Evolutionary conservation across 2,797 vertebrate genomes (phyloP).

Genomic region (Hypotaenidia okinawae): DNA sequence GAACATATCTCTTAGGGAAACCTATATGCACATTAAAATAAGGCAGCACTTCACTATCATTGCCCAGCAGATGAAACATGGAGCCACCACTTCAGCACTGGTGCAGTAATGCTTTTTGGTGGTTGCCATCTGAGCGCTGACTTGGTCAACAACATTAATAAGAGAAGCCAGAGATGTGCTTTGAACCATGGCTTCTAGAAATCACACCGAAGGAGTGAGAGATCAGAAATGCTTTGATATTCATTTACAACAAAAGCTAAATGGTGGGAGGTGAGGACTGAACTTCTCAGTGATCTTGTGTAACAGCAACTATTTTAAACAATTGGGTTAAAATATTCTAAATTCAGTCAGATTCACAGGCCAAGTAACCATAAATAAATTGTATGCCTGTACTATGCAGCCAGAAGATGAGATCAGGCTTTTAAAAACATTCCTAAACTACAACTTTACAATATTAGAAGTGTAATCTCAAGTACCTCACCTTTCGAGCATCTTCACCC

Average conservation of each 20-base stretch:
- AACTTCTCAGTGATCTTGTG: background rate
- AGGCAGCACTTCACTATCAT: background rate
- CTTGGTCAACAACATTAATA: background rate
- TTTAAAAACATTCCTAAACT: background rate
- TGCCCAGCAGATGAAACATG: fast-evolving
- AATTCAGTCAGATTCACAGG: background rate
- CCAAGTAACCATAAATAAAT: background rate
- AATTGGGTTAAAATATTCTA: background rate
- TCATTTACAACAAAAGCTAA: background rate
- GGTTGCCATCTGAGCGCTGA: background rate
- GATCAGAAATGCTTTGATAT: background rate
- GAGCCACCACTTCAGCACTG: background rate
- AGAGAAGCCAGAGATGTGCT: background rate
- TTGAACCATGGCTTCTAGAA: background rate
- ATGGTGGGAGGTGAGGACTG: background rate
- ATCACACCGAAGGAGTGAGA: background rate
- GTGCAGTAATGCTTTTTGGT: background rate
- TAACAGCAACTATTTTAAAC: background rate
- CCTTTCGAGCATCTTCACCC: slow-evolving; percentile 92
- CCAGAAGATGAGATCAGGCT: background rate
- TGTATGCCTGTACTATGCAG: background rate
- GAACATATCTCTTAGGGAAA: background rate
- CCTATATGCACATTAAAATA: background rate
- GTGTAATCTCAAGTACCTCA: slow-evolving; percentile 64
- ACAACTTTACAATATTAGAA: background rate